These are phyloP conservation scores for Clupea harengus DNA, from an alignment of 2,113 vertebrate species.

Conservation along the genomic window DNA sequence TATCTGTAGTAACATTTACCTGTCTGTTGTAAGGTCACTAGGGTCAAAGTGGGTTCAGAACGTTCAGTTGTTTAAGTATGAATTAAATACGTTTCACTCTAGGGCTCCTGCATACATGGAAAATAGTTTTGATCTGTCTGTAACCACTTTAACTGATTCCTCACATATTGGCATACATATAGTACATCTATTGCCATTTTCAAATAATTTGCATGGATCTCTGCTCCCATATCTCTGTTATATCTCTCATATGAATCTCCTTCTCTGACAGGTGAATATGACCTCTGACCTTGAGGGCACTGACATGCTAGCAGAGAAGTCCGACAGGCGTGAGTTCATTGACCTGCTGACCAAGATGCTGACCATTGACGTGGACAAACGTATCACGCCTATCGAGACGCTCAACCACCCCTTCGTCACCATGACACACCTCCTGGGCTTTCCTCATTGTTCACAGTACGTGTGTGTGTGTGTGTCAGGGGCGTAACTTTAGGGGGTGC, in stretches of 20 bases:
- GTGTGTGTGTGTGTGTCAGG: background rate
- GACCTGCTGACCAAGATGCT: slow-evolving; percentile 98
- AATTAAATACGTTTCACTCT: background rate
- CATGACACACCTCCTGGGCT: slow-evolving; percentile 95
- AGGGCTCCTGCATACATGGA: background rate
- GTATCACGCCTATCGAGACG: slow-evolving; percentile 96
- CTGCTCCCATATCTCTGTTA: background rate
- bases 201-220: background rate
- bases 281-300: slow-evolving; percentile 93
- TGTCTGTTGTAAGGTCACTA: background rate
- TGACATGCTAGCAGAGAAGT: slow-evolving; percentile 96
- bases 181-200: too few relatives aligned
- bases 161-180: too few relatives aligned
- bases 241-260: background rate
- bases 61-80: background rate
- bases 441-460: slow-evolving; percentile 96
- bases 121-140: background rate
- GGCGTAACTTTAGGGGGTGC: too few relatives aligned
- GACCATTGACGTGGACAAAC: slow-evolving; percentile 97
- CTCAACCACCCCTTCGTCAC: slow-evolving; percentile 97
- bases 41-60: background rate
- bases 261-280: slow-evolving; percentile 88
- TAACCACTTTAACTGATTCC: background rate
- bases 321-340: slow-evolving; percentile 95
- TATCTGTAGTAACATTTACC: background rate